Base-by-base conservation (phyloP, 2,113 vertebrate species). In the Ciconia boyciana region DNA sequence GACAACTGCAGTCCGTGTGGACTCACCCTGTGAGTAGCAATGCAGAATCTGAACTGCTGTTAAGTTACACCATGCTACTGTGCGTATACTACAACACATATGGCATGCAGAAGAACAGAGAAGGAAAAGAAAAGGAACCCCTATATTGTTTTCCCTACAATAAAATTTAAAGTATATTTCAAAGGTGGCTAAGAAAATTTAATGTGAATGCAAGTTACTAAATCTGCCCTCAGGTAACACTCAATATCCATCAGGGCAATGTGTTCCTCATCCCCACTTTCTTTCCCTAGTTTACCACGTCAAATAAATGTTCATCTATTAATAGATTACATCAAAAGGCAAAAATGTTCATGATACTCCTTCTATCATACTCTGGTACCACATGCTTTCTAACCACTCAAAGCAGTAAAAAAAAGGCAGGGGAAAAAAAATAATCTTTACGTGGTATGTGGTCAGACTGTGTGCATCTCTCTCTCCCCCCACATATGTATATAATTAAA, bases 11-110 rank as follows among this genome's bases (percentile, higher is more conserved):
- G n/a, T 4, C 19, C 8, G 0, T 8, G 32, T 5, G n/a, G 60
- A 60, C 51, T 54, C 34, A 2, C 14, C 1, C 0, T 10, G 36
- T 0, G 21, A 94, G 74, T 3, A n/a, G 69, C 17, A 2, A 22
- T 0, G 13, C 0, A 6, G 41, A 76, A 32, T 4, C 6, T 10
- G 16, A 79, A 57, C 29, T 9, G 44, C 68, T 5, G 2, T 3
- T 3, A 31, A 57, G 52, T 36, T 46, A 83, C 46, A 55, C 43
- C 48, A 2, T 15, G 58, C 80, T 86, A 17, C 70, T 36, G 20
- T 8, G 29, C 8, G 4, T 31, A 55, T 8, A 55, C 44, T 16
- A 29, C 54, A 76, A 66, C 25, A 55, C 4, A 6, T 12, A 87
- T 0, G 31, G 72, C 94, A 93, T 70, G 83, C 87, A 81, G 51